Percentiles rank a stretch among this genome's conserved stretches.
These are phyloP conservation scores for Cartodere bifasciata DNA, from an alignment of 2,888 invertebrate genomes.

Conservation along the genomic window DNA sequence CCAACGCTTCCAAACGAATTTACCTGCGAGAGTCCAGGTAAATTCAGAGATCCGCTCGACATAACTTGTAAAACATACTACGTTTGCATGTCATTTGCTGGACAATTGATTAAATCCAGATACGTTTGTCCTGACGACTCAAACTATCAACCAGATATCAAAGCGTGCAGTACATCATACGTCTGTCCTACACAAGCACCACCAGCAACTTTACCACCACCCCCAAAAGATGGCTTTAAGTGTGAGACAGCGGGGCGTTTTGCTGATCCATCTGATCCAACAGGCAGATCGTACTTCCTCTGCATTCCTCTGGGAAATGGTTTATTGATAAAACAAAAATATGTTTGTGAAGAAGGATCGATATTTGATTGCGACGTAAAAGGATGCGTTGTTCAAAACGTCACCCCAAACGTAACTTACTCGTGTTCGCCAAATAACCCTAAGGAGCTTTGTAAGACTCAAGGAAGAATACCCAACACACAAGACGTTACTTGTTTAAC, in stretches of 20 bases:
- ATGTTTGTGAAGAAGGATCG: constrained; percentile 17
- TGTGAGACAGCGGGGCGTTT: constrained; percentile 32
- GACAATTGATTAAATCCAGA: constrained; percentile 12
- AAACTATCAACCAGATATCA: constrained; percentile 32
- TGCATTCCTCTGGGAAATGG: constrained; percentile 18
- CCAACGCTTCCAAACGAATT: too few relatives aligned
- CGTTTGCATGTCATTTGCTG: constrained; percentile 15
- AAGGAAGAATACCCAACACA: constrained; percentile 9
- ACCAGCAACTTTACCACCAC: too few relatives aligned
- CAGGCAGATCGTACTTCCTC: constrained; percentile 20
- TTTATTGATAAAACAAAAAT: constrained; percentile 25
- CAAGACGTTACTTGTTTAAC: constrained; percentile 7
- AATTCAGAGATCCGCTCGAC: constrained; percentile 16
- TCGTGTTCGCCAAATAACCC: constrained; percentile 3
- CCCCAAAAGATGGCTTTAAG: constrained; percentile 7
- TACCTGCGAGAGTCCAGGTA: constrained; percentile 13
- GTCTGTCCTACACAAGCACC: constrained; percentile 16
- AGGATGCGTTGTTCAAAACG: too few relatives aligned
- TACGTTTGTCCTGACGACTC: constrained; percentile 29
- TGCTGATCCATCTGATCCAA: constrained; percentile 30
- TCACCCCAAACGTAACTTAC: constrained; percentile 6
- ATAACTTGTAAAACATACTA: constrained; percentile 15
- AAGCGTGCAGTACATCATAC: constrained; percentile 30
- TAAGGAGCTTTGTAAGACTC: constrained; percentile 5
- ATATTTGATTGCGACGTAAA: too few relatives aligned